Conservation (phyloP, 1,140 invertebrate genomes). For the Atta texana region DNA sequence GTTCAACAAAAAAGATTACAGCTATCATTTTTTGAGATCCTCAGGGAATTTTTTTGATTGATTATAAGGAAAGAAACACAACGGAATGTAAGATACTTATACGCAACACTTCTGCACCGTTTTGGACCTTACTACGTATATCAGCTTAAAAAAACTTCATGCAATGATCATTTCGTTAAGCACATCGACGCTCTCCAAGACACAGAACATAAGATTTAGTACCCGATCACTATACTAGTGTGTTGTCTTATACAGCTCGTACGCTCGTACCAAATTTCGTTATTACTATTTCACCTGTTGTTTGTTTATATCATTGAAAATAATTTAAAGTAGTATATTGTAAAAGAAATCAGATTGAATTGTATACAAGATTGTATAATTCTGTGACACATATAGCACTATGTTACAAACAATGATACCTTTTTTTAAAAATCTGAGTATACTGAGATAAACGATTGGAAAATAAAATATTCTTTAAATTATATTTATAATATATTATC, state of each 20-base stretch:
- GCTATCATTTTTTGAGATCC: too few relatives aligned
- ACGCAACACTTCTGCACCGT: too few relatives aligned
- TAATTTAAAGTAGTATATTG: conserved; percentile 11
- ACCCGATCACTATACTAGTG: not conserved
- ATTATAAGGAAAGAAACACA: too few relatives aligned
- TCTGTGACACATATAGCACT: conserved; percentile 8
- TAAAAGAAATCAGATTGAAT: conserved; percentile 19
- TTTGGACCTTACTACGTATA: not conserved
- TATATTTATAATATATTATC: conserved; percentile 65
- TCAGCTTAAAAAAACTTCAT: conserved; percentile 22
- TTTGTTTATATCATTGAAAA: conserved; percentile 4
- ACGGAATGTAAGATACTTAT: too few relatives aligned
- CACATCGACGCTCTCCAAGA: conserved; percentile 14
- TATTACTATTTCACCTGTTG: conserved; percentile 10
- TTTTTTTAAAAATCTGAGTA: conserved; percentile 42
- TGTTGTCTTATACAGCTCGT: not conserved
- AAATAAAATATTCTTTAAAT: conserved; percentile 49
- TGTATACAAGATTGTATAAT: conserved; percentile 28
- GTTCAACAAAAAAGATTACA: too few relatives aligned
- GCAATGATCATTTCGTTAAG: conserved; percentile 26
- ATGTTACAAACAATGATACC: conserved; percentile 37
- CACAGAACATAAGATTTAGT: conserved; percentile 9
- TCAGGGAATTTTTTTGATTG: too few relatives aligned
- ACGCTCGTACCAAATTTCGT: not conserved
- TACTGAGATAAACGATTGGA: conserved; percentile 43